Percentiles rank a stretch among this genome's conserved stretches.
Conservation (phyloP, 2,113 vertebrate genomes). For the Oceanodroma tethys region DNA sequence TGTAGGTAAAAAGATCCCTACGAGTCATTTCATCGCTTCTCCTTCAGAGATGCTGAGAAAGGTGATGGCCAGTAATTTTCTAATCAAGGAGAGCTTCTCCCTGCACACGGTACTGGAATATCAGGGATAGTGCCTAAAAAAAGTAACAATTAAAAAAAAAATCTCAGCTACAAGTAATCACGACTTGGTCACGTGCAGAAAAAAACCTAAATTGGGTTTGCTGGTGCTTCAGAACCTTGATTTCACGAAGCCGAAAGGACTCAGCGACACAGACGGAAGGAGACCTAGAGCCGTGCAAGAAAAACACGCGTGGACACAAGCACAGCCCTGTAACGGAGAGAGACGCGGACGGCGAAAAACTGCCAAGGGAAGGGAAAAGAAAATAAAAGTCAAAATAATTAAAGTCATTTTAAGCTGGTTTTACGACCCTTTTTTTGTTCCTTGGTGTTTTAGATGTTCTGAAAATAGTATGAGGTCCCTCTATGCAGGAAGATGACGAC, state of each 20-base stretch:
- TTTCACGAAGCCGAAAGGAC: neutral
- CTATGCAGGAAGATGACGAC: rapidly evolving
- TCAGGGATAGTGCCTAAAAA: neutral
- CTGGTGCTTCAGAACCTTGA: neutral
- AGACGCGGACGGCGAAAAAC: rapidly evolving
- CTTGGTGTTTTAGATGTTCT: rapidly evolving
- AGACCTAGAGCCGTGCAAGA: neutral
- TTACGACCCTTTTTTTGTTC: neutral
- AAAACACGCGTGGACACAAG: rapidly evolving
- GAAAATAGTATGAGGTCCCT: neutral
- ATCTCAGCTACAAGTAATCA: neutral
- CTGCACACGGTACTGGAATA: neutral
- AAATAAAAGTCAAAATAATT: neutral
- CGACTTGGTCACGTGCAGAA: neutral
- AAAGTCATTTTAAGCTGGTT: neutral
- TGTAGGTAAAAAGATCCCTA: neutral
- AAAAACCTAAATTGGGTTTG: neutral
- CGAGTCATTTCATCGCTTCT: neutral
- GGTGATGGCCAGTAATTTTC: neutral
- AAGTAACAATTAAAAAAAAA: neutral
- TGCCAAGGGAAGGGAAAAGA: neutral
- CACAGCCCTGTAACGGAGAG: neutral
- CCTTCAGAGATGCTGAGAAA: neutral
- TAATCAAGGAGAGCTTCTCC: neutral
- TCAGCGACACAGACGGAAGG: rapidly evolving